Evolutionary conservation across 2,888 invertebrate genomes (phyloP), one percentile per base, ranked within the genome.

Genomic region (Ichneumon xanthorius): DNA sequence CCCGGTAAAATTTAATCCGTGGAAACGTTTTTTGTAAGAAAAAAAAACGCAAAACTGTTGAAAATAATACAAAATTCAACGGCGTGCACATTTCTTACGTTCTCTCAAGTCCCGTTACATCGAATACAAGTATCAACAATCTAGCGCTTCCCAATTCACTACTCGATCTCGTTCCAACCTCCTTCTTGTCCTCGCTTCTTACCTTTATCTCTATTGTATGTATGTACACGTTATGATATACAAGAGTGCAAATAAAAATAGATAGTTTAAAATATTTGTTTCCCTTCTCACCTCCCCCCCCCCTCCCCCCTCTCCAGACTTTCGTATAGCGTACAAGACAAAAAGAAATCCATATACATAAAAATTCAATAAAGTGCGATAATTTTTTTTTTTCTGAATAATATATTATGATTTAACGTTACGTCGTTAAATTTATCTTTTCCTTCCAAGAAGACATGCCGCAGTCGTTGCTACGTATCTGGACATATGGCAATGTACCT

Each of bases 161-260:
- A 79, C 37, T 80, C 75, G 75, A 73, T 79, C 65, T 61, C 70
- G 67, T 58, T 63, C 58, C 40, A 78, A 81, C 58, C 50, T 75
- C 58, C 45, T 77, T 80, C 48, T 45, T 72, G 40, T 63, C 73
- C 30, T 53, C 33, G 53, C 80, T 40, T 61, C 19, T 76, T 87
- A 87, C 76, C 82, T 82, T 84, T 87, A 88, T 87, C 77, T 85
- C 84, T 87, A 88, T 88, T 87, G 88, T 88, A 90, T 89, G 87
- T 90, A 86, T 90, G 87, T 89, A 90, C 87, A 82, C 76, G 85
- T 87, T 84, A 82, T 78, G 80, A 86, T 88, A 87, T 89, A 91
- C 85, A 85, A 85, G 90, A 91, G 89, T 90, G 89, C 89, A 92
- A 92, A 92, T 90, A 90, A 92, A 92, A 92, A 91, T 92, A 92